Conservation (phyloP, 1,140 invertebrate genomes). For the Drosophila pruinosa region DNA sequence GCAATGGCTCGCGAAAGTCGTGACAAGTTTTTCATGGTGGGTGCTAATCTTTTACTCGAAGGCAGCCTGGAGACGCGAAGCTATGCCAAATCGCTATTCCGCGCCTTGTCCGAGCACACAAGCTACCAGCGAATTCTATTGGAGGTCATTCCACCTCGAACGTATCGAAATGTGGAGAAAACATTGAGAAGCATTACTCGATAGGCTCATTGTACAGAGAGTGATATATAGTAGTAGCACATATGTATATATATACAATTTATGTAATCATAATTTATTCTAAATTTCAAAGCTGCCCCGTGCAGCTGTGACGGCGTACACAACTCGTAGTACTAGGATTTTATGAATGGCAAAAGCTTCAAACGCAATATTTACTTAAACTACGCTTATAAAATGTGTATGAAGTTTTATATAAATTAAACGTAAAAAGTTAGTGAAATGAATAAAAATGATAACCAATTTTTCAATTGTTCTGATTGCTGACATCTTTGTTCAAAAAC, state of each 20-base stretch:
- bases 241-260: background rate
- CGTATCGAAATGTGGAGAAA: slow-evolving; percentile 88
- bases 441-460: no score
- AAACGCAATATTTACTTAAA: background rate
- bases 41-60: slow-evolving; percentile 92
- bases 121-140: slow-evolving; percentile 87
- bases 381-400: background rate
- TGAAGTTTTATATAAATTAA: slow-evolving; percentile 37
- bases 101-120: slow-evolving; percentile 85
- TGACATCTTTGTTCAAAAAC: background rate
- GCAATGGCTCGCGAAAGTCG: slow-evolving; percentile 89
- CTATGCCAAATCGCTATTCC: slow-evolving; percentile 87
- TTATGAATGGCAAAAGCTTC: background rate
- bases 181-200: slow-evolving; percentile 83
- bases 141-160: slow-evolving; percentile 86
- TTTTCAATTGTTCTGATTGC: background rate
- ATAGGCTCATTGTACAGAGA: slow-evolving; percentile 19
- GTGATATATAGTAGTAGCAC: background rate
- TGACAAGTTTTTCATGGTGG: slow-evolving; percentile 90
- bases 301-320: background rate
- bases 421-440: background rate
- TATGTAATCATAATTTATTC: background rate
- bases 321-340: background rate
- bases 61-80: slow-evolving; percentile 93
- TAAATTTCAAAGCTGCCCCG: background rate